A percentile compares a stretch with the other conserved stretches of the same genome.
phyloP scores from a whole-genome alignment of 2,797 vertebrate genomes.

The Synaphobranchus kaupii region DNA sequence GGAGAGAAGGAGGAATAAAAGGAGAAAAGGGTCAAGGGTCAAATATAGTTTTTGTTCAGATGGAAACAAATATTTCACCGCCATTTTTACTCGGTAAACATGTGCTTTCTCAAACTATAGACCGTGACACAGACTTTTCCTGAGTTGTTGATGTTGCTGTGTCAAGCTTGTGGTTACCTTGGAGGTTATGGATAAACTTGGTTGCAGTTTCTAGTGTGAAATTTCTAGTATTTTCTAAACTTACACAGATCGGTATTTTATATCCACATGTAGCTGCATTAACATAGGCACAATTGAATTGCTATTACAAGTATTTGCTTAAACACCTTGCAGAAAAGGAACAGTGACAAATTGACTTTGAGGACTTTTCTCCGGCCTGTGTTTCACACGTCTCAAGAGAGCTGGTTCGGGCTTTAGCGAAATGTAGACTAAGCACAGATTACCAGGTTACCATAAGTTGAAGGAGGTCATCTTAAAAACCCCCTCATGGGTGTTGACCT shows the following conservation, averaged over 20 bases:
- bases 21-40: not conserved
- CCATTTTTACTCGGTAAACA: not conserved
- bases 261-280: not conserved
- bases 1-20: conserved; percentile 53
- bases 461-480: not conserved
- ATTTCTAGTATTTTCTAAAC: not conserved
- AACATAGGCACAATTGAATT: not conserved
- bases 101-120: not conserved
- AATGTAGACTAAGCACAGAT: conserved; percentile 8
- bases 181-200: not conserved
- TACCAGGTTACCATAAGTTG: not conserved
- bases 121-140: not conserved
- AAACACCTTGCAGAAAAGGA: not conserved
- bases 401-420: not conserved
- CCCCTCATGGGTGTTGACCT: not conserved
- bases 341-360: not conserved
- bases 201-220: not conserved
- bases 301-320: not conserved
- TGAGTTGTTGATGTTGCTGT: not conserved
- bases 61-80: not conserved
- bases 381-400: not conserved
- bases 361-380: not conserved
- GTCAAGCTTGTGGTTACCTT: not conserved
- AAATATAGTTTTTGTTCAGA: not conserved
- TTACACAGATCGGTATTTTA: not conserved